Base-by-base conservation (phyloP, 2,113 vertebrate species). In the Spermophilus dauricus region DNA sequence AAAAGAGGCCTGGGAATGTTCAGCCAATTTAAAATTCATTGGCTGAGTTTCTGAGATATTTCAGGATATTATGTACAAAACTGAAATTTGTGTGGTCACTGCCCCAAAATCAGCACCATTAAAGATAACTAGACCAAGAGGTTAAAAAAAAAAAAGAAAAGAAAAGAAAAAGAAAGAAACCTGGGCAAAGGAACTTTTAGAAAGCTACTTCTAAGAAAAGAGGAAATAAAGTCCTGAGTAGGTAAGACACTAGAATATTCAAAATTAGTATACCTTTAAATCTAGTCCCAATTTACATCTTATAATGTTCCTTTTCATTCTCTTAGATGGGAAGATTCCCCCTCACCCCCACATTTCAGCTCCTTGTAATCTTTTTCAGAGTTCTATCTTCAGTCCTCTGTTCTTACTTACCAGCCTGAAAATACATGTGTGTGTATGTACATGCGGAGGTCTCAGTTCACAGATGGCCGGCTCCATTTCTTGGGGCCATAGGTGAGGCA, bases 1-100 rank as follows among this genome's bases (percentile, higher is more conserved):
- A 97, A 93, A 94, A 96, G 82, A 24, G 63, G 70, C 80, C 0
- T 61, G 10, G 45, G 82, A 72, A 56, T 91, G 56, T 89, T 93
- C n/a, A 0, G 11, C 91, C n/a, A 13, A 30, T 85, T 94, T n/a
- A 83, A 53, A 81, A 28, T 58, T 83, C 1, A 0, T 85, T 95
- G 90, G 72, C 94, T 96, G 42, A 69, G 4, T 56, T 91, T 61
- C 63, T 8, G 73, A 97, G 94, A 30, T 48, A 83, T 67, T 94
- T 96, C 20, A 70, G 92, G 63, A 84, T 96, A 76, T 93, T 89
- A 87, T 70, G 45, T 80, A 0, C 72, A 94, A 63, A 86, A 89
- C 56, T 90, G 69, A 97, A 95, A 95, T 70, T 87, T 78, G 26
- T 45, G 53, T 37, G 65, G 82, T 95, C 85, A 77, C 83, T 92